Base-by-base conservation (phyloP, 1,140 invertebrate genomes). In the Drusus annulatus region DNA sequence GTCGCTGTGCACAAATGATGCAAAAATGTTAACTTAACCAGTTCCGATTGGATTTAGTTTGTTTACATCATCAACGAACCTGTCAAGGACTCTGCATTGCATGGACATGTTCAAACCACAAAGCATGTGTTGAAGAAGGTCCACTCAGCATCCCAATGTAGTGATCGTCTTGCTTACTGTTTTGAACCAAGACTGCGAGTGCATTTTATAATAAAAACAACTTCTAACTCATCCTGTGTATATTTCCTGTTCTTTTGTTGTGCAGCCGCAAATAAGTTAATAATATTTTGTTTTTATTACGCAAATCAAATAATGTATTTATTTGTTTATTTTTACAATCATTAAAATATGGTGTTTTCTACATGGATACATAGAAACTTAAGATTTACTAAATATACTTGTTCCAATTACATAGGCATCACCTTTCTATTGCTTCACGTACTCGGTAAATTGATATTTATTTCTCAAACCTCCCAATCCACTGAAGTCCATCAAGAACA, bases 281-380 rank as follows among this genome's bases (percentile, higher is more conserved):
- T 51, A 68, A 68, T 28, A 65, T 8, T 68, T 68, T 6, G 7
- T 65, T 65, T 65, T 65, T 52, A 28, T 71, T 68, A 68, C 54
- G 68, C 45, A 71, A 71, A 71, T 71, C 68, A 71, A 52, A 52
- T 71, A 21, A 19, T 71, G 68, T 54, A 51, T 71, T 71, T 71
- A 71, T 51, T 16, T 71, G 51, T 51, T 52, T 54, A 45, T 45
- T 71, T 71, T 51, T 71, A 71, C 50, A 71, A 71, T 71, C 51
- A 71, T 52, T 52, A 36, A 31, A 31, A 23, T 52, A 52, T 71
- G 68, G 68, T 71, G 68, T 71, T 71, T 52, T 21, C 68, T 71
- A 71, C 68, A 51, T 16, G 68, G 21, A 51, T 71, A 71, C 19
- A 71, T 69, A 69, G 5, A 51, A 71, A 71, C 68, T 71, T 25